Evolutionary conservation across 2,797 vertebrate species (phyloP), one percentile per base, ranked within the genome.

Genomic region (Novumbra hubbsi): DNA sequence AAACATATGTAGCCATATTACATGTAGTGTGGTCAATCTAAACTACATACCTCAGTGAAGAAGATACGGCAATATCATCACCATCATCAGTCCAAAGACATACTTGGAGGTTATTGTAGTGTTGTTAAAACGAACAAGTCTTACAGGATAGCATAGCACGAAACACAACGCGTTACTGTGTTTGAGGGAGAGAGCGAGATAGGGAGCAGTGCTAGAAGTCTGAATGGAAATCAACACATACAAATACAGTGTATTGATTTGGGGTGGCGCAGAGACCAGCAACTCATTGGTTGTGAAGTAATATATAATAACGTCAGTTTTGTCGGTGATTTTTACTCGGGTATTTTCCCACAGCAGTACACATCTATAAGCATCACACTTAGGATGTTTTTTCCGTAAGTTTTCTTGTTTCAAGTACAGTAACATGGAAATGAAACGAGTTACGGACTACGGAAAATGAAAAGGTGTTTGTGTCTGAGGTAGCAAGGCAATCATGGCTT

Each of bases 401-500:
- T 71, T 76, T 86, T 81, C 77, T 86, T 73, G 82, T 70, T 84
- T 75, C 69, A 81, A 83, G 78, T 85, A 86, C 81, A 76, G 74
- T 55, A 75, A 73, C 84, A 71, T 76, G 84, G 81, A 28, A 69
- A 65, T 79, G 48, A 81, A 83, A 87, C 80, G 79, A 75, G 74
- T 84, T 84, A 86, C 74, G 79, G 85, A 90, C 90, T 90, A 93
- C 88, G 83, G 87, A 82, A 95, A 45, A 91, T 88, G 86, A 92
- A 92, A 88, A 87, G 89, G 93, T 92, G 93, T 94, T 88, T 88
- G 92, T 90, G 85, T 93, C 93, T 98, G 98, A 99, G 98, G 97
- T 99, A 99, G 98, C 97, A 96, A 98, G 95, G 95, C 94, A 96
- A 95, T 96, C 94, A 95, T 96, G 96, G 96, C 95, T 98, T 97